phyloP scores from a whole-genome alignment of 2,888 invertebrate genomes.

The Chrysolina americana region DNA sequence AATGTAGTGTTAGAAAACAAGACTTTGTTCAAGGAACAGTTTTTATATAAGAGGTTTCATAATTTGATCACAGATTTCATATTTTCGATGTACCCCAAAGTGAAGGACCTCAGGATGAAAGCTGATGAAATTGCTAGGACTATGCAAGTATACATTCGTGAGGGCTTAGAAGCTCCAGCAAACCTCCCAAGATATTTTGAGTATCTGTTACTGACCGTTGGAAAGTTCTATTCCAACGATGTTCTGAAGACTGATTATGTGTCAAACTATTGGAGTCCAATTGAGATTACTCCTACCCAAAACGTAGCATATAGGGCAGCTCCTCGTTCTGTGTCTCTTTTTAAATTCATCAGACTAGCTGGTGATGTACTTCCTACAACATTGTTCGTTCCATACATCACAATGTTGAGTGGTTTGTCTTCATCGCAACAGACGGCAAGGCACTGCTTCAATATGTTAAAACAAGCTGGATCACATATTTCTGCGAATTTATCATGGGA shows the following conservation, averaged over 20 bases:
- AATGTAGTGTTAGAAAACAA: constrained; percentile 81
- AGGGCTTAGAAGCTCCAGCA: constrained; percentile 78
- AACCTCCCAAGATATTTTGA: constrained; percentile 86
- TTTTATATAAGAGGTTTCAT: constrained; percentile 88
- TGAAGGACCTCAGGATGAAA: constrained; percentile 84
- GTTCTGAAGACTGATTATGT: constrained; percentile 79
- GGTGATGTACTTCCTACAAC: constrained; percentile 89
- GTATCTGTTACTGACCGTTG: constrained; percentile 84
- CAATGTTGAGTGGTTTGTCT: constrained; percentile 88
- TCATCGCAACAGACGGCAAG: constrained; percentile 83
- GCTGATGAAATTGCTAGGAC: constrained; percentile 92
- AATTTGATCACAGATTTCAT: constrained; percentile 92
- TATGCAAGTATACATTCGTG: constrained; percentile 72
- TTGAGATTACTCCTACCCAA: constrained; percentile 68
- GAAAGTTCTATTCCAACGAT: constrained; percentile 84
- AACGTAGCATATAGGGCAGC: constrained; percentile 68
- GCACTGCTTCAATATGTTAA: constrained; percentile 84
- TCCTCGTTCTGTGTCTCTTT: constrained; percentile 83
- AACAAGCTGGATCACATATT: constrained; percentile 70
- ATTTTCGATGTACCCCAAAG: constrained; percentile 92
- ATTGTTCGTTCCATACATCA: constrained; percentile 88
- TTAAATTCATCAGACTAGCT: constrained; percentile 91
- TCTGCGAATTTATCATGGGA: constrained; percentile 81
- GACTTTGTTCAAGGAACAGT: constrained; percentile 82
- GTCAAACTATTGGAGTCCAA: constrained; percentile 87